A percentile compares a stretch with the other conserved stretches of the same genome.
Evolutionary conservation across 2,888 invertebrate genomes (phyloP).

Genomic region (Eledona agricola): DNA sequence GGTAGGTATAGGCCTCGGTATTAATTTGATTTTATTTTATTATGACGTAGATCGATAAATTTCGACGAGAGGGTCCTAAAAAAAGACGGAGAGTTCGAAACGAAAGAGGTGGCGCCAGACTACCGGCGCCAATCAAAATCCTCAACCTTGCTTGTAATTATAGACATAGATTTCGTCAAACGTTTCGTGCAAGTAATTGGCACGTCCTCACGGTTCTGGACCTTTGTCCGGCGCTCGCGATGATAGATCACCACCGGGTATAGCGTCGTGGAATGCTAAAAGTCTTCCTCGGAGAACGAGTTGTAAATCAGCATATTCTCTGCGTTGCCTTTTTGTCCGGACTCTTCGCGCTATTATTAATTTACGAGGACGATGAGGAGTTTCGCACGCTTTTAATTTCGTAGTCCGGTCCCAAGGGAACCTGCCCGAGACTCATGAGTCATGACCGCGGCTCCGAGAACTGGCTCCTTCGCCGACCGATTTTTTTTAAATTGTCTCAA

Average conservation of each 20-base stretch:
- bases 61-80: conserved; percentile 50
- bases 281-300: conserved; percentile 3
- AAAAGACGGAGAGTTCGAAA: conserved; percentile 39
- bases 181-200: conserved; percentile 8
- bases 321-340: conserved; percentile 16
- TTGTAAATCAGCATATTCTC: conserved; percentile 27
- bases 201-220: conserved; percentile 8
- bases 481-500: too few species aligned
- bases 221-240: conserved; percentile 4
- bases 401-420: too few species aligned
- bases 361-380: too few species aligned
- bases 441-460: too few species aligned
- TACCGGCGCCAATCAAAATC: conserved; percentile 58
- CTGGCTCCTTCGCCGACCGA: too few species aligned
- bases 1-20: conserved; percentile 51
- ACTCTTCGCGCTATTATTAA: conserved; percentile 8
- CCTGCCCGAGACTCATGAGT: too few species aligned
- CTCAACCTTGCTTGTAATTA: conserved; percentile 40
- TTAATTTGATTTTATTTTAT: conserved; percentile 63
- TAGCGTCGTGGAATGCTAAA: conserved; percentile 7
- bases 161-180: conserved; percentile 16
- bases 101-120: conserved; percentile 58
- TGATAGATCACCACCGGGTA: conserved; percentile 15
- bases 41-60: conserved; percentile 61
- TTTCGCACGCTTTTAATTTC: too few species aligned